Evolutionary conservation across 2,888 invertebrate species (phyloP).

Genomic region (Melieria omissa): DNA sequence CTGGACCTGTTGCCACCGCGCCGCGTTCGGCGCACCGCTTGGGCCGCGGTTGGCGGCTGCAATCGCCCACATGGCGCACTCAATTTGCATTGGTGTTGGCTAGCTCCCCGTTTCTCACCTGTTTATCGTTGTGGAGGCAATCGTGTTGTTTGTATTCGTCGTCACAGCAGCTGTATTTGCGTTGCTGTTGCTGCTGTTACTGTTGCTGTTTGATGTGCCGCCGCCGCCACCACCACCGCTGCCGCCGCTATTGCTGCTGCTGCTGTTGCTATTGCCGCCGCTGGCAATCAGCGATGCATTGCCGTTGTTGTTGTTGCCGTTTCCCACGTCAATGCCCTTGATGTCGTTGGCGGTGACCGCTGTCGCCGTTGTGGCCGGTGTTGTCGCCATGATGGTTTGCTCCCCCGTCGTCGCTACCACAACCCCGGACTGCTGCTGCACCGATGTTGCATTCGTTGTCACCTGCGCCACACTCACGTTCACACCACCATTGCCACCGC

Average conservation of each 20-base stretch:
- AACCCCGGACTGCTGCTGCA: conserved; percentile 34
- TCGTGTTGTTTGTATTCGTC: conserved; percentile 46
- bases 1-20: conserved; percentile 21
- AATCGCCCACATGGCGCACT: background rate
- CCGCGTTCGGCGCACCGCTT: background rate
- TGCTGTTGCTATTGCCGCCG: conserved; percentile 37
- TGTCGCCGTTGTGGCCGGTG: conserved; percentile 38
- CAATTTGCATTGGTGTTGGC: conserved; percentile 52
- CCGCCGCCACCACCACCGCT: conserved; percentile 27
- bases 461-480: conserved; percentile 43
- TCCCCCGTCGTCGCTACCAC: conserved; percentile 40
- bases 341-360: conserved; percentile 47
- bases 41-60: conserved; percentile 6
- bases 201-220: conserved; percentile 42
- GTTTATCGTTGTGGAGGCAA: conserved; percentile 60
- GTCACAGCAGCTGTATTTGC: conserved; percentile 45
- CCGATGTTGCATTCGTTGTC: conserved; percentile 30
- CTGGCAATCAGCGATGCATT: conserved; percentile 39
- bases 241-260: conserved; percentile 41
- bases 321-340: conserved; percentile 45
- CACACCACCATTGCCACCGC: conserved; percentile 37
- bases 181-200: conserved; percentile 43
- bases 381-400: conserved; percentile 42
- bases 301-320: conserved; percentile 43
- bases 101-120: conserved; percentile 68